Evolutionary conservation across 2,888 invertebrate species (phyloP).

Genomic region (Plemyria rubiginata): DNA sequence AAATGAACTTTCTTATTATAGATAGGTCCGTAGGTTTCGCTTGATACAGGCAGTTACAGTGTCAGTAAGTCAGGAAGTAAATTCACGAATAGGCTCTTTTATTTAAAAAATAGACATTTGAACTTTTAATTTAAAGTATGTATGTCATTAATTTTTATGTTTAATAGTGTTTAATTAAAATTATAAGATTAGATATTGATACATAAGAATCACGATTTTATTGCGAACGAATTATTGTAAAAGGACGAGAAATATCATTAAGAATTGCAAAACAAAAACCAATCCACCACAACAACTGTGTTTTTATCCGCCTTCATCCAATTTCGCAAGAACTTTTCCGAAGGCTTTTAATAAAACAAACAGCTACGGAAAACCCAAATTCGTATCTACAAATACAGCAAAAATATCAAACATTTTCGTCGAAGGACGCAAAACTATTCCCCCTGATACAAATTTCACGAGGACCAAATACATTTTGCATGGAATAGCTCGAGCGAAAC

Average conservation of each 20-base stretch:
- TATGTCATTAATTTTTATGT: too few species aligned
- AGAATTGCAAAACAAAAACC: conserved; percentile 16
- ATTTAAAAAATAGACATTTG: too few species aligned
- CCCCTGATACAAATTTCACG: conserved; percentile 67
- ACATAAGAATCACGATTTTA: too few species aligned
- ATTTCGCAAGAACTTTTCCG: conserved; percentile 33
- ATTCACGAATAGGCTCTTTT: too few species aligned
- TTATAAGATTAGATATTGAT: too few species aligned
- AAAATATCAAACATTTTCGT: conserved; percentile 61
- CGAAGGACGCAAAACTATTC: conserved; percentile 59
- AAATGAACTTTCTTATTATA: not conserved
- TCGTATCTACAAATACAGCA: conserved; percentile 48
- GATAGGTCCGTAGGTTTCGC: not conserved
- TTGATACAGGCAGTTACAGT: not conserved
- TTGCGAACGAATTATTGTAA: too few species aligned
- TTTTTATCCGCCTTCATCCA: conserved; percentile 27
- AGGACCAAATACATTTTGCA: conserved; percentile 76
- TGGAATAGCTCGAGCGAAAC: conserved; percentile 60
- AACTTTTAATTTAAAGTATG: too few species aligned
- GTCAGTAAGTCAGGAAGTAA: too few species aligned
- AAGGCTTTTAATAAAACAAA: conserved; percentile 44
- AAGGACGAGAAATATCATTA: conserved; percentile 1
- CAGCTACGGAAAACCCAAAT: conserved; percentile 33
- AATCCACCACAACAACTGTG: conserved; percentile 25
- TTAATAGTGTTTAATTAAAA: too few species aligned